Conservation (phyloP, 2,797 vertebrate species). For the Fundulus diaphanus region DNA sequence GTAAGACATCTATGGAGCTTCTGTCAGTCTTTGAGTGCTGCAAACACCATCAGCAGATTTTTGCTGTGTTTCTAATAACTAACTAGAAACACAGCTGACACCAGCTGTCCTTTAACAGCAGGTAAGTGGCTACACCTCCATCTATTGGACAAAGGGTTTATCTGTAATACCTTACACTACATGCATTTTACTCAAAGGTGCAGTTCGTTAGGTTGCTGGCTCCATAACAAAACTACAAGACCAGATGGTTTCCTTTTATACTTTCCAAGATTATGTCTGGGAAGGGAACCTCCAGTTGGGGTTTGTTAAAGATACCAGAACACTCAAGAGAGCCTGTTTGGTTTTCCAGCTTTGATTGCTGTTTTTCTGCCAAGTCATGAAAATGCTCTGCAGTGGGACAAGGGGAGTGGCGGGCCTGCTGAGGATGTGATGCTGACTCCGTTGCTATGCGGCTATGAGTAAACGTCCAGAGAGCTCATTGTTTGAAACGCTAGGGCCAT, state of each 20-base stretch:
- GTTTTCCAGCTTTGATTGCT: conserved; percentile 72
- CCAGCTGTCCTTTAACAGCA: conserved; percentile 2
- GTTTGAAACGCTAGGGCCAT: conserved; percentile 21
- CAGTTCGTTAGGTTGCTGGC: conserved; percentile 18
- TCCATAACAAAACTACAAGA: conserved; percentile 21
- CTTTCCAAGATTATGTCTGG: conserved; percentile 42
- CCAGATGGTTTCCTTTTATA: conserved; percentile 28
- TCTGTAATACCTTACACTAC: background rate
- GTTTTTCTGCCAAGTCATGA: conserved; percentile 71
- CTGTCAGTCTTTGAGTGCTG: background rate
- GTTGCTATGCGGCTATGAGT: conserved; percentile 52
- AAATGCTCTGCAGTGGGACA: conserved; percentile 53
- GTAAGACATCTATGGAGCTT: background rate
- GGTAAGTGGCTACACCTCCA: background rate
- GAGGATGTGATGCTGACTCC: conserved; percentile 62
- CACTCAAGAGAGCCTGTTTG: conserved; percentile 55
- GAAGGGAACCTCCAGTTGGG: conserved; percentile 48
- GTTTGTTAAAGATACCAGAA: conserved; percentile 51
- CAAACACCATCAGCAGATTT: background rate
- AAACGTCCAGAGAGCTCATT: conserved; percentile 43
- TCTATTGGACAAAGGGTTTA: background rate
- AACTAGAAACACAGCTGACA: background rate
- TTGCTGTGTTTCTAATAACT: too few species aligned
- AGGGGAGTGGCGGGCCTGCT: conserved; percentile 20
- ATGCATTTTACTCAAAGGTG: conserved; percentile 3